Evolutionary conservation across 1,140 invertebrate genomes (phyloP).

Genomic region (Achroia grisella): DNA sequence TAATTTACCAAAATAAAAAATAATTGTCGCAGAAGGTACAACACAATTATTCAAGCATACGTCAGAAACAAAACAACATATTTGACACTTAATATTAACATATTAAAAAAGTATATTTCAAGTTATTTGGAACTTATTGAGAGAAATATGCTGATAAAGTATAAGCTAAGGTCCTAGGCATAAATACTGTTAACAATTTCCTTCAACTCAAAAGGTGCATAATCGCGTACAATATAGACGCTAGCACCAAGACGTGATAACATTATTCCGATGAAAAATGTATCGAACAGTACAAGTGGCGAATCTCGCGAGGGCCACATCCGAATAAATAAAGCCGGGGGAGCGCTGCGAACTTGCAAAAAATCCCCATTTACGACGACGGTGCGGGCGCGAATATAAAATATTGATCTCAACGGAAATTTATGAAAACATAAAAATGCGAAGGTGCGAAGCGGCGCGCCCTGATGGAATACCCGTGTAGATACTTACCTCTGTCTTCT

Average conservation of each 20-base stretch:
- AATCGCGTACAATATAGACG: neutral
- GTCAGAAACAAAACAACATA: too few relatives aligned
- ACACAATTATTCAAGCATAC: too few relatives aligned
- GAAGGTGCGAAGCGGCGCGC: conserved; percentile 27
- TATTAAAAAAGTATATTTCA: too few relatives aligned
- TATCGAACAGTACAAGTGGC: conserved; percentile 41
- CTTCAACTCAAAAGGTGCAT: conserved; percentile 11
- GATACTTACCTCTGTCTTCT: conserved; percentile 17
- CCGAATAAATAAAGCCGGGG: conserved; percentile 35
- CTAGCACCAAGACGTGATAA: conserved; percentile 27
- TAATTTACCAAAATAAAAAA: too few relatives aligned
- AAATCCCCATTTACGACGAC: conserved; percentile 28
- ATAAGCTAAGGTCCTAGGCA: too few relatives aligned
- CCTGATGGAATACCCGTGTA: conserved; percentile 11
- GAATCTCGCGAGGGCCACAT: conserved; percentile 29
- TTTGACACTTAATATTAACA: too few relatives aligned
- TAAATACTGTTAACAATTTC: too few relatives aligned
- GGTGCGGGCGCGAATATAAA: conserved; percentile 41
- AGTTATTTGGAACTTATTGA: too few relatives aligned
- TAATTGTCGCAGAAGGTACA: too few relatives aligned
- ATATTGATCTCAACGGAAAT: conserved; percentile 56
- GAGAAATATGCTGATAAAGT: too few relatives aligned
- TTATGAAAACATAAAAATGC: conserved; percentile 58
- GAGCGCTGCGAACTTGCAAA: conserved; percentile 27
- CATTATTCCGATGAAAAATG: conserved; percentile 53